Evolutionary conservation across 2,797 vertebrate genomes (phyloP).

Genomic region (Gambusia yucatana): DNA sequence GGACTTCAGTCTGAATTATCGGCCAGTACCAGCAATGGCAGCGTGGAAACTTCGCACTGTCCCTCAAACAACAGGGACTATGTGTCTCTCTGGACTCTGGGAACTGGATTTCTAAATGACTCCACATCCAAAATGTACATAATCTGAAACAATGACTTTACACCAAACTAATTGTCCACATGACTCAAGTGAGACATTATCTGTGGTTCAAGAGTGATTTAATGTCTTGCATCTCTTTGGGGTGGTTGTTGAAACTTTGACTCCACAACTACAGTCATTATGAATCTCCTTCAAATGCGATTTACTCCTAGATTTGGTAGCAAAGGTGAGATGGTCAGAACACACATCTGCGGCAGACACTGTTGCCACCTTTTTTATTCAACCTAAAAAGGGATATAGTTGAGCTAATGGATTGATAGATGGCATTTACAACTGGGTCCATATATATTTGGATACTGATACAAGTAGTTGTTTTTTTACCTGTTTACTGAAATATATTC

Average conservation of each 20-base stretch:
- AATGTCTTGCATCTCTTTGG: background rate
- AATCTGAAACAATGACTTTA: background rate
- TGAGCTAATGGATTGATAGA: background rate
- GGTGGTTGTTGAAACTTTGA: background rate
- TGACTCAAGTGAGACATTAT: background rate
- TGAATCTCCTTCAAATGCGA: background rate
- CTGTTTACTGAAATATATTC: background rate
- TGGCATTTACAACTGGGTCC: background rate
- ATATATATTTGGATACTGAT: background rate
- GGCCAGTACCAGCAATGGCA: background rate
- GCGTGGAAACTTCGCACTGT: background rate
- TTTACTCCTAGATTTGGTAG: background rate
- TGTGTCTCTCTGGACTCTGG: background rate
- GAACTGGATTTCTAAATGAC: background rate
- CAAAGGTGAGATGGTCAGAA: background rate
- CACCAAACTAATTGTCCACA: background rate
- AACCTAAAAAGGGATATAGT: background rate
- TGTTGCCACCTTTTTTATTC: background rate
- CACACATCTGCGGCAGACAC: background rate
- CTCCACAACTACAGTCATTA: background rate
- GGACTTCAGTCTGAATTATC: background rate
- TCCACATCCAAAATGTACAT: background rate
- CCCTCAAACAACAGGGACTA: background rate
- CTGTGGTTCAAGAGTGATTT: background rate
- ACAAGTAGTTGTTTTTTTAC: background rate